Evolutionary conservation across 1,140 invertebrate genomes (phyloP).

Genomic region (Drosophila quadrilineata): DNA sequence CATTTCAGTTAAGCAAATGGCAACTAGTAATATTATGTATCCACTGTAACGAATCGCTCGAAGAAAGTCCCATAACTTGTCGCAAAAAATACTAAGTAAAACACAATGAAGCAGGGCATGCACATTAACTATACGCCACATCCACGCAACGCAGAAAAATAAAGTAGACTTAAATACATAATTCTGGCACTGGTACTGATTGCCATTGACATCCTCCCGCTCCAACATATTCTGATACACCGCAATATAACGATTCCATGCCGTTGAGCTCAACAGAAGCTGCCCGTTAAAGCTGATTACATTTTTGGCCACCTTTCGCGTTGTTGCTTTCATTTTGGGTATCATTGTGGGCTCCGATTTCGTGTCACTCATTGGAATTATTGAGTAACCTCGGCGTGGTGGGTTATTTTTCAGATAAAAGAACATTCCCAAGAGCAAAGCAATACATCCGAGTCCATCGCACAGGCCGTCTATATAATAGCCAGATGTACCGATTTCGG

Average conservation of each 20-base stretch:
- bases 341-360: slow-evolving; percentile 83
- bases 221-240: slow-evolving; percentile 89
- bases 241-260: slow-evolving; percentile 91
- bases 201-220: slow-evolving; percentile 82
- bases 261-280: slow-evolving; percentile 86
- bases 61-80: slow-evolving; percentile 89
- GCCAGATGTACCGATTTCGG: slow-evolving; percentile 87
- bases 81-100: slow-evolving; percentile 89
- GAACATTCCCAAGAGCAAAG: slow-evolving; percentile 85
- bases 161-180: slow-evolving; percentile 84
- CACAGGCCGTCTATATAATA: slow-evolving; percentile 89
- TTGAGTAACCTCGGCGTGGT: slow-evolving; percentile 86
- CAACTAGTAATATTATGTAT: slow-evolving; percentile 83
- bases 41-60: slow-evolving; percentile 85
- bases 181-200: slow-evolving; percentile 83
- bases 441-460: slow-evolving; percentile 87
- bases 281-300: slow-evolving; percentile 86
- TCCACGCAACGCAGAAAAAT: slow-evolving; percentile 88
- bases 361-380: slow-evolving; percentile 83
- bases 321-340: slow-evolving; percentile 86
- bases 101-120: slow-evolving; percentile 90
- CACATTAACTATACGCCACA: slow-evolving; percentile 91
- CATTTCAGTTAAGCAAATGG: slow-evolving; percentile 84
- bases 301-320: slow-evolving; percentile 85
- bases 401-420: slow-evolving; percentile 87